phyloP scores from a whole-genome alignment of 2,113 vertebrate species.

The Phylloscopus trochilus region DNA sequence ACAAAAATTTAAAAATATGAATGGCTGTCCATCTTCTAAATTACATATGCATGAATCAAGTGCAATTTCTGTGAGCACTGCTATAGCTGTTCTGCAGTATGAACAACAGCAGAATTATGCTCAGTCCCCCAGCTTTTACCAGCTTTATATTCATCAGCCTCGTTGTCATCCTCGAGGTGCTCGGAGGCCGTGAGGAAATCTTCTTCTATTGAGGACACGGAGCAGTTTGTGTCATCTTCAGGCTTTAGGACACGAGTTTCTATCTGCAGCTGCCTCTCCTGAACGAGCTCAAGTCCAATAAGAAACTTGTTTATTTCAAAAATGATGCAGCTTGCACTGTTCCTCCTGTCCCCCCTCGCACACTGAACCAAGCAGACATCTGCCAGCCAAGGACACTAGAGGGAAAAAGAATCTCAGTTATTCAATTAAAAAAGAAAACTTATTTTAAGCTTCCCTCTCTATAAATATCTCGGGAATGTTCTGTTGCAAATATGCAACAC shows the following conservation, averaged over 20 bases:
- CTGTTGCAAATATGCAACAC: neutral
- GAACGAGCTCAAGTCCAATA: constrained; percentile 88
- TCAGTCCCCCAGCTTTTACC: constrained; percentile 70
- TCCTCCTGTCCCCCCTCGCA: constrained; percentile 73
- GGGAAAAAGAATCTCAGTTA: constrained; percentile 38
- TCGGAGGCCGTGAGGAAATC: constrained; percentile 95
- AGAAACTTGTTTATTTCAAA: constrained; percentile 96
- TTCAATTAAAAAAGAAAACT: neutral
- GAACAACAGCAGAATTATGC: neutral
- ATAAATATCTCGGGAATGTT: neutral
- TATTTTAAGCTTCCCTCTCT: neutral
- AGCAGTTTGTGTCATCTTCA: constrained; percentile 94
- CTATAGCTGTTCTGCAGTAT: neutral
- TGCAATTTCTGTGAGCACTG: neutral
- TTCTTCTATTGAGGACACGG: constrained; percentile 93
- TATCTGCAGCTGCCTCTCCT: constrained; percentile 79
- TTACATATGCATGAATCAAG: neutral
- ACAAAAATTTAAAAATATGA: neutral
- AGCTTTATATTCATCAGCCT: constrained; percentile 82
- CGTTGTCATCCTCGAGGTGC: constrained; percentile 90
- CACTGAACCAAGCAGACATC: constrained; percentile 91
- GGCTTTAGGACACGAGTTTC: constrained; percentile 71
- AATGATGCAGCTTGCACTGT: constrained; percentile 82
- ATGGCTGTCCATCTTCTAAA: neutral
- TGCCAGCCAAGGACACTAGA: constrained; percentile 78